Conservation (phyloP, 2,888 invertebrate genomes). For the Caenorhabditis sp. region DNA sequence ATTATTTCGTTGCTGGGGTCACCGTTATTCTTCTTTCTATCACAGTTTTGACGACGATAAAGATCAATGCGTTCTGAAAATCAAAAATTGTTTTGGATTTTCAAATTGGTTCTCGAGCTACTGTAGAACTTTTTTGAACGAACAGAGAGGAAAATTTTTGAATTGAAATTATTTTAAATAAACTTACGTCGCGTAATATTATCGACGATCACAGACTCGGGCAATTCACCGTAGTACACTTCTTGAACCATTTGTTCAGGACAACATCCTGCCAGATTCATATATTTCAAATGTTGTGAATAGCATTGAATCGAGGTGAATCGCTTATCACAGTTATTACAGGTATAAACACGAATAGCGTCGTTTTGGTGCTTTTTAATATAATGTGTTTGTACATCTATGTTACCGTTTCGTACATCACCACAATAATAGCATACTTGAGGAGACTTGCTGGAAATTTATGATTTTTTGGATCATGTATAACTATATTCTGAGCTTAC, state of each 20-base stretch:
- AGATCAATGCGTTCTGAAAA: no score
- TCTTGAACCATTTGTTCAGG: background rate
- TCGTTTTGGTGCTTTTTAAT: constrained; percentile 24
- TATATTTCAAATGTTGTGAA: background rate
- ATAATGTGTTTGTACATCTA: constrained; percentile 27
- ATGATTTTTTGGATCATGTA: background rate
- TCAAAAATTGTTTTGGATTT: no score
- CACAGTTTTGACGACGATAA: no score
- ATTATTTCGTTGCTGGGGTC: background rate
- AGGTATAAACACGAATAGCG: constrained; percentile 13
- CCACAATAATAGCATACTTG: constrained; percentile 34
- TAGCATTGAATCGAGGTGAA: background rate
- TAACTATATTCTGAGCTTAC: constrained; percentile 5
- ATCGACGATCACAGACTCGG: background rate
- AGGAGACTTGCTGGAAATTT: constrained; percentile 5
- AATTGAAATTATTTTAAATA: no score
- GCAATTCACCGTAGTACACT: background rate
- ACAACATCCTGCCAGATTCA: background rate
- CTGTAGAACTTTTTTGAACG: no score
- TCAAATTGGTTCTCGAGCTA: no score
- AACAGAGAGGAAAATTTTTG: background rate
- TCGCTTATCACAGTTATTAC: constrained; percentile 8
- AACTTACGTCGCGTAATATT: background rate
- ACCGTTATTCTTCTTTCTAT: no score
- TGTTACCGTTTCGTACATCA: constrained; percentile 13